Evolutionary conservation across 2,113 vertebrate genomes (phyloP).

Genomic region (Austrofundulus limnaeus): DNA sequence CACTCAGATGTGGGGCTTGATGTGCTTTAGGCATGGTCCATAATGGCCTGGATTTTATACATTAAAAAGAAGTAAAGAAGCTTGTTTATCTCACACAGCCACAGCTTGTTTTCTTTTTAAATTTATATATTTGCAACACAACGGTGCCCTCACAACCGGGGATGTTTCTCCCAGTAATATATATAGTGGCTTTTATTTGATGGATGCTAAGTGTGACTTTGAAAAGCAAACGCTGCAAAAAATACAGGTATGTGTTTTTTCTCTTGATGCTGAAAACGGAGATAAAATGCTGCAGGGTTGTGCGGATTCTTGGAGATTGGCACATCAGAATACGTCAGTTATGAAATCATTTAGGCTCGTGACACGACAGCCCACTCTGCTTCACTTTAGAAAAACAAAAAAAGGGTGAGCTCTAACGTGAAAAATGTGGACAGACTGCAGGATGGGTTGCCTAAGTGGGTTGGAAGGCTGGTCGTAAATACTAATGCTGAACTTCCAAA

Average conservation of each 20-base stretch:
- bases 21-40: constrained; percentile 46
- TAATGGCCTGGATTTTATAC: constrained; percentile 50
- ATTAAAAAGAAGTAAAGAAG: not conserved
- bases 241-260: constrained; percentile 13
- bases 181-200: constrained; percentile 1
- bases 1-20: constrained; percentile 48
- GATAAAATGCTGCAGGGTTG: constrained; percentile 25
- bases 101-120: constrained; percentile 25
- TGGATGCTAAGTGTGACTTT: not conserved
- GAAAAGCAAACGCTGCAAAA: constrained; percentile 3
- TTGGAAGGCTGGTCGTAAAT: constrained; percentile 20
- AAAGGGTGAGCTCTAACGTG: constrained; percentile 10
- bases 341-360: not conserved
- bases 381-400: not conserved
- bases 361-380: constrained; percentile 1
- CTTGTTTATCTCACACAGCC: constrained; percentile 7
- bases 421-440: constrained; percentile 4
- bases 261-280: constrained; percentile 16
- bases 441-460: constrained; percentile 20
- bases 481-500: constrained; percentile 18
- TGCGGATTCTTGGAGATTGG: constrained; percentile 13
- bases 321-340: constrained; percentile 1
- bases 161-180: not conserved
- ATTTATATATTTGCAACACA: constrained; percentile 34
- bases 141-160: constrained; percentile 12